Evolutionary conservation across 2,888 invertebrate species (phyloP), one percentile per base, ranked within the genome.

Genomic region (Phengaris arion): DNA sequence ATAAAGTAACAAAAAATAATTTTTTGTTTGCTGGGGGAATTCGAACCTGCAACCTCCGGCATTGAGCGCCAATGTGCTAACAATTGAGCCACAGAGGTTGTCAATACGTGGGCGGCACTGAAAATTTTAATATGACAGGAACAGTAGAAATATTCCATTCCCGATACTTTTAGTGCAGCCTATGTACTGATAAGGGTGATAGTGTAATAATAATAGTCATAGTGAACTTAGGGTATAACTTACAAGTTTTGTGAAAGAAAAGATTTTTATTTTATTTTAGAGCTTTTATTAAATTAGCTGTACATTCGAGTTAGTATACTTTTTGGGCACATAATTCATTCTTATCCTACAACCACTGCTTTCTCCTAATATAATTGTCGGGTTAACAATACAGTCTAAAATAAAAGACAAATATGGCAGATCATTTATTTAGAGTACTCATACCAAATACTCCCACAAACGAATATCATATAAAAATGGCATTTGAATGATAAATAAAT

Each of bases 271-370:
- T 80, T 83, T 86, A 84, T 91, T 92, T 91, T 90, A 90, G 90
- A 91, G 89, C 89, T 92, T 87, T 94, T 93, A 93, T 93, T 94
- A 89, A 92, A 91, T 92, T 93, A 93, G 93, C 94, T 94, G 94
- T 94, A 94, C 94, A 94, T 93, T 93, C 91, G 91, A 93, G 94
- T 94, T 94, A 94, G 94, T 94, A 93, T 93, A 92, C 87, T 90
- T 92, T 86, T 92, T 92, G 92, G 93, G 93, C 92, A 93, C 91
- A 93, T 93, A 90, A 88, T 89, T 88, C 86, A 89, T 91, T 87
- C 92, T 93, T 92, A 93, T 83, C 87, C 91, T 91, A 93, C 85
- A 85, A 88, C 89, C 89, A 85, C 87, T 89, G 86, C 81, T 85
- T 87, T 84, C 85, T 87, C 87, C 82, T 87, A 86, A 87, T 83